Base-by-base conservation (phyloP, 1,140 invertebrate genomes). In the Atopsyche davidsoni region DNA sequence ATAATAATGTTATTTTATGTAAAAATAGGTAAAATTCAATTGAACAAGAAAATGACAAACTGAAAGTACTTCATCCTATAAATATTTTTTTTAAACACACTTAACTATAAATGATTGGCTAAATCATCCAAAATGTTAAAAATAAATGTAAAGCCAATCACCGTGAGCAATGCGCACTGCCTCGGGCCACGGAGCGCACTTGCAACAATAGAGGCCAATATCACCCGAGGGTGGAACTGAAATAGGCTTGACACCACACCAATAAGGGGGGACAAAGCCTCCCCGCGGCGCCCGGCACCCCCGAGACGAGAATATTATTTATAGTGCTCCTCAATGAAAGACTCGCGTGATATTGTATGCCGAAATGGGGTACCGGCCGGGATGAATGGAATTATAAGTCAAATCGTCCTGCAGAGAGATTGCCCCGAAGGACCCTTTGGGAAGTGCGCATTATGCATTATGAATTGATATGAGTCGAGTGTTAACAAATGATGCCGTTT, bases 181-280 rank as follows among this genome's bases (percentile, higher is more conserved):
- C 25, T 28, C 13, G 25, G 13, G 7, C 25, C 13, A 28, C 13
- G 25, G 13, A 13, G 25, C 7, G 25, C 25, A 7, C 7, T 28
- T 28, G 25, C 40, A 44, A 49, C 39, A 45, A 34, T 18, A 18
- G 24, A 19, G 10, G 4, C 17, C 41, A 43, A 39, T 39, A 39
- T 32, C 25, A 18, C 42, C 40, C 34, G 4, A 31, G 35, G 38
- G 47, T 42, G 14, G 2, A 13, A 41, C 10, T 16, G 35, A 22
- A 45, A 45, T 40, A 32, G 43, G 39, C 42, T 19, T 21, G 42
- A 51, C 43, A 55, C 43, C 48, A 42, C 41, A 46, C 54, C 54
- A 56, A 56, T 56, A 56, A 56, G 50, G 16, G 14, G 7, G 32
- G 18, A 56, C 49, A 56, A 56, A 51, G 54, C 13, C 49, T 22